Evolutionary conservation across 2,113 vertebrate species (phyloP).

Genomic region (Prolemur simus): DNA sequence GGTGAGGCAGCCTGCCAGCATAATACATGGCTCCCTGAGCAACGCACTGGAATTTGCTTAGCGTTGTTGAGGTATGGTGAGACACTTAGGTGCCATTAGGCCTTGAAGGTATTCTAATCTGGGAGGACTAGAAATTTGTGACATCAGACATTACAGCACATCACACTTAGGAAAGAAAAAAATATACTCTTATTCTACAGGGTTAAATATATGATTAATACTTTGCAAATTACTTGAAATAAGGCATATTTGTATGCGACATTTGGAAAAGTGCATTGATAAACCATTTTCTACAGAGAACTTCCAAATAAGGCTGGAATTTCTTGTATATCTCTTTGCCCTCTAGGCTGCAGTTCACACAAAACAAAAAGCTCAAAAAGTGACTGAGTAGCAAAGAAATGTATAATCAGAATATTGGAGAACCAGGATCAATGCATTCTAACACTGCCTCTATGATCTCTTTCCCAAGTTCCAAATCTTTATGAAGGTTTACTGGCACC

Average conservation of each 20-base stretch:
- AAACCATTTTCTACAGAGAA: not conserved
- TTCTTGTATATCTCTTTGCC: not conserved
- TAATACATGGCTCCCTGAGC: not conserved
- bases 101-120: constrained; percentile 19
- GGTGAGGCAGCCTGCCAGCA: not conserved
- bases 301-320: not conserved
- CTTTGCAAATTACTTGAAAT: constrained; percentile 36
- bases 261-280: not conserved
- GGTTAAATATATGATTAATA: not conserved
- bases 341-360: not conserved
- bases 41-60: not conserved
- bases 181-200: not conserved
- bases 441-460: not conserved
- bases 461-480: not conserved
- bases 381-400: not conserved
- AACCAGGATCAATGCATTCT: not conserved
- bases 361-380: not conserved
- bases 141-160: not conserved
- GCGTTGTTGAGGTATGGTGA: not conserved
- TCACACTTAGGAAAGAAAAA: not conserved
- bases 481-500: not conserved
- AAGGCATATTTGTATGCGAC: not conserved
- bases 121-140: not conserved
- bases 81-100: constrained; percentile 5
- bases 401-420: not conserved